Evolutionary conservation across 1,140 invertebrate species (phyloP).

Genomic region (Euglossa dilemma): DNA sequence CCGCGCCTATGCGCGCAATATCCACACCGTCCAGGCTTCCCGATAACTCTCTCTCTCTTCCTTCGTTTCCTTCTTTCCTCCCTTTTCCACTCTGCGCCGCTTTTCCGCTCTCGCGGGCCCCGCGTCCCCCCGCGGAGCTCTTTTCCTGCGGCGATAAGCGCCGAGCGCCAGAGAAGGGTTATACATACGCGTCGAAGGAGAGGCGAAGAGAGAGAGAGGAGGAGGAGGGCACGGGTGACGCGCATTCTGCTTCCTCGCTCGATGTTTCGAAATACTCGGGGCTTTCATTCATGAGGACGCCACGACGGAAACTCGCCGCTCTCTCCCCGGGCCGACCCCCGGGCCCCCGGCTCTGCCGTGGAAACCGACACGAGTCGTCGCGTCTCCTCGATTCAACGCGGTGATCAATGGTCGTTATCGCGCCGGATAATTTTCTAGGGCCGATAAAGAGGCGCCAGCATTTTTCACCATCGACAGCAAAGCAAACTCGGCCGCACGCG

Average conservation of each 20-base stretch:
- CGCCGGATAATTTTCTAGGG: slow-evolving; percentile 54
- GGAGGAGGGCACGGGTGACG: slow-evolving; percentile 24
- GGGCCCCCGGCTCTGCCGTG: not conserved
- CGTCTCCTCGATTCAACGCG: slow-evolving; percentile 55
- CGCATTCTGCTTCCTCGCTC: slow-evolving; percentile 43
- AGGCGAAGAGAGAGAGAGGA: no score
- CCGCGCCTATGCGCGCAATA: slow-evolving; percentile 10
- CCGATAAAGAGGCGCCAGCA: slow-evolving; percentile 53
- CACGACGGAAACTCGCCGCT: slow-evolving; percentile 49
- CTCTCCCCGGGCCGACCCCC: not conserved
- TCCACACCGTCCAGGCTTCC: slow-evolving; percentile 33
- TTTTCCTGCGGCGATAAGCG: slow-evolving; percentile 52
- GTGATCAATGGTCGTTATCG: slow-evolving; percentile 61
- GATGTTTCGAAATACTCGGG: slow-evolving; percentile 63
- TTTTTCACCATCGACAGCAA: slow-evolving; percentile 51
- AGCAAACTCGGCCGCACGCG: slow-evolving; percentile 39
- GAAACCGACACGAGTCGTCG: slow-evolving; percentile 11
- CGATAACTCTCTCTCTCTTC: slow-evolving; percentile 61
- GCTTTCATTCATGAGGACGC: slow-evolving; percentile 63
- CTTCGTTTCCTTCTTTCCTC: slow-evolving; percentile 5
- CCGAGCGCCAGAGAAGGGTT: not conserved
- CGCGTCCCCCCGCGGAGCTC: slow-evolving; percentile 9
- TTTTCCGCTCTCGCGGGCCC: not conserved
- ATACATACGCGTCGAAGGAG: not conserved
- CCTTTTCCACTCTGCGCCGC: slow-evolving; percentile 27